These are phyloP conservation scores for Toxotes jaculatrix DNA, from an alignment of 2,113 vertebrate species.

Conservation along the genomic window DNA sequence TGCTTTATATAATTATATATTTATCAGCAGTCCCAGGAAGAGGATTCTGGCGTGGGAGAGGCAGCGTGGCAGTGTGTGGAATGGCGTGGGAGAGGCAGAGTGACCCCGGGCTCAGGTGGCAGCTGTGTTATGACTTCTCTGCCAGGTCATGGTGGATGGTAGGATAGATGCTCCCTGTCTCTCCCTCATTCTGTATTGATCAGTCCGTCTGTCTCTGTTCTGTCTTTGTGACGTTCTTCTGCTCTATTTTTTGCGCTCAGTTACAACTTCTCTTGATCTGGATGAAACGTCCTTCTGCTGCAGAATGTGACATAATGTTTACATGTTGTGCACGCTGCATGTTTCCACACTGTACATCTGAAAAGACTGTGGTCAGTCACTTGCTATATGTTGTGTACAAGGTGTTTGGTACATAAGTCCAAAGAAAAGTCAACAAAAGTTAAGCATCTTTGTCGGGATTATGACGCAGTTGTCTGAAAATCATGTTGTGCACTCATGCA, in stretches of 20 bases:
- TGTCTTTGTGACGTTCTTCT: conserved; percentile 6
- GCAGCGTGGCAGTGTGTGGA: conserved; percentile 67
- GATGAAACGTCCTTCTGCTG: conserved; percentile 16
- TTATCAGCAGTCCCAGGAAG: conserved; percentile 74
- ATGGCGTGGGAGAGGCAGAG: conserved; percentile 81
- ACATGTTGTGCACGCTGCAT: conserved; percentile 44
- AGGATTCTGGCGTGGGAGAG: conserved; percentile 75
- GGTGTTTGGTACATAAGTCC: conserved; percentile 49
- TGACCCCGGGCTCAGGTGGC: conserved; percentile 86
- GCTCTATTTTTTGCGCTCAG: conserved; percentile 21
- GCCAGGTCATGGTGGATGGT: conserved; percentile 87
- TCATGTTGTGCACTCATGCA: not conserved
- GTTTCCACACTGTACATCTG: conserved; percentile 21
- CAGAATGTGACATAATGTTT: conserved; percentile 29
- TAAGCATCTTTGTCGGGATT: not conserved
- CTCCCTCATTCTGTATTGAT: conserved; percentile 52
- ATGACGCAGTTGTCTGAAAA: not conserved
- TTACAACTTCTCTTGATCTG: not conserved
- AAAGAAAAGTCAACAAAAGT: not conserved
- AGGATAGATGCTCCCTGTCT: conserved; percentile 74
- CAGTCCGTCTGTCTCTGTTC: conserved; percentile 34
- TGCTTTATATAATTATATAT: conserved; percentile 68
- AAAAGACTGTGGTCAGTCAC: conserved; percentile 9
- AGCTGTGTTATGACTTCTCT: conserved; percentile 86
- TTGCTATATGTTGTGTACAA: conserved; percentile 7